Base-by-base conservation (phyloP, 2,113 vertebrate genomes). In the Girardinichthys multiradiatus region DNA sequence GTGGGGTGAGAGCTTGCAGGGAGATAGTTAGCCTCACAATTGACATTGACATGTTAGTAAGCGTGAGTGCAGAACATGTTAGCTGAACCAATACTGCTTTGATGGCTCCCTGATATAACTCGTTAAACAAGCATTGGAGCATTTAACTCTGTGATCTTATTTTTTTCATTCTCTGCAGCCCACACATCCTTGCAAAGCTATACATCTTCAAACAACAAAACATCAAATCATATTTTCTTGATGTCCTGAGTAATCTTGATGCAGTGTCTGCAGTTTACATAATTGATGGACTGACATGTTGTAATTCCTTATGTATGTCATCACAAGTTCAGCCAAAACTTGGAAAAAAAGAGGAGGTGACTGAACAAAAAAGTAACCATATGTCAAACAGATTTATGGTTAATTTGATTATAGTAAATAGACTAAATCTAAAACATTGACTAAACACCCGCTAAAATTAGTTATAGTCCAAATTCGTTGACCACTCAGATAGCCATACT, bases 1-100 rank as follows among this genome's bases (percentile, higher is more conserved):
- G 67, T 60, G 63, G 60, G 58, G 63, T 24, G 26, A 57, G 37
- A 63, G 79, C 35, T 85, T 69, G 42, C 69, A 42, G 66, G 59
- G 64, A 88, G 72, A 84, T 66, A 70, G 88, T 85, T 88, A 90
- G 86, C 78, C 72, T 85, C 67, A 68, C 89, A 91, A 90, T 92
- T 82, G 84, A 84, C 90, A 81, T 72, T 90, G 90, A 90, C 87
- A 89, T 68, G 87, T 84, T 88, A 77, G 88, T 90, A 85, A 92
- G 79, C 51, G 8, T 24, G 51, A 85, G 78, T 77, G 85, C 64
- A 26, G 74, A 85, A 77, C 71, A 26, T 45, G 82, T 85, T 81
- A 86, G 80, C 35, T 70, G 84, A 86, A 81, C 83, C 88, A 81
- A 85, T 82, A 57, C 83, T 74, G 70, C 81, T 87, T 82, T 90